Conservation (phyloP, 2,888 invertebrate genomes). For the Caenorhabditis sulstoni region DNA sequence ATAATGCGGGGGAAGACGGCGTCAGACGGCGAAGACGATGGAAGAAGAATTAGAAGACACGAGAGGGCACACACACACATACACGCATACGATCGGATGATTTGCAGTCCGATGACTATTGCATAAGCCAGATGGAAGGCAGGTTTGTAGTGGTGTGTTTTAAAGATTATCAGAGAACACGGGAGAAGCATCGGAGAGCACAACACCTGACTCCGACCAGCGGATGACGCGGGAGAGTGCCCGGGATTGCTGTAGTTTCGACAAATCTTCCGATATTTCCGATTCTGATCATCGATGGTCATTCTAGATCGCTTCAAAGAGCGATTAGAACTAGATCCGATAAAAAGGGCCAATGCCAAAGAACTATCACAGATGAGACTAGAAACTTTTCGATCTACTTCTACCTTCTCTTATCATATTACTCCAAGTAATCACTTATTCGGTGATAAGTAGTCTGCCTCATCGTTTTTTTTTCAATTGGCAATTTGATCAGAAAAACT, state of each 20-base stretch:
- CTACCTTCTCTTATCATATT: no score
- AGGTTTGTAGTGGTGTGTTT: not conserved
- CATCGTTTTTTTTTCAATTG: no score
- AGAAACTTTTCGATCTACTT: no score
- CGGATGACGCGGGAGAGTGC: not conserved
- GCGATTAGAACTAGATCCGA: not conserved
- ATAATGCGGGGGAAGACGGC: not conserved
- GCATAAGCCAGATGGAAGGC: slow-evolving; percentile 50
- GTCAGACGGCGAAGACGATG: slow-evolving; percentile 2
- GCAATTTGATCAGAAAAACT: no score
- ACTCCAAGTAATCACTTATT: no score
- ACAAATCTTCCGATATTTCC: not conserved
- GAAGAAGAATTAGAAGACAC: slow-evolving; percentile 17
- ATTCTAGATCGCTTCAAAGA: not conserved
- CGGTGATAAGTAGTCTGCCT: no score
- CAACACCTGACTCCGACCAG: not conserved
- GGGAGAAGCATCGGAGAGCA: not conserved
- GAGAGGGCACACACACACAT: not conserved
- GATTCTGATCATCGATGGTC: no score
- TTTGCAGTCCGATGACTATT: slow-evolving; percentile 30
- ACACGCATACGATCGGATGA: slow-evolving; percentile 12
- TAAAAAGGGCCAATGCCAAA: no score
- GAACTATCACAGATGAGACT: no score
- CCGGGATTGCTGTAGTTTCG: not conserved
- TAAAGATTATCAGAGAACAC: not conserved